phyloP scores from a whole-genome alignment of 2,113 vertebrate species.

The Nyctereutes procyonoides region DNA sequence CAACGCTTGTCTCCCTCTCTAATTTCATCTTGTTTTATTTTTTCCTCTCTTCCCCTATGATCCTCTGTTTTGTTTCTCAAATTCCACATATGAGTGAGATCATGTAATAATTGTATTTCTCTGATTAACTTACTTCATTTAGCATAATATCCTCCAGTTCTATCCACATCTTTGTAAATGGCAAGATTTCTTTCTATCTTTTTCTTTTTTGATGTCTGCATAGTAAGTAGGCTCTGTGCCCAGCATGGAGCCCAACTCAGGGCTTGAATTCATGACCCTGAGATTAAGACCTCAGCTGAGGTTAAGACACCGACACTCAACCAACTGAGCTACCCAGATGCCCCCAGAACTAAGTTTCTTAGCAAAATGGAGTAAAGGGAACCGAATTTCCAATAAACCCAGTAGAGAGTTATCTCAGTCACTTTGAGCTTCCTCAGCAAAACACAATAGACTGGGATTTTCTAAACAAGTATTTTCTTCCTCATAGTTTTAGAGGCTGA shows the following conservation, averaged over 20 bases:
- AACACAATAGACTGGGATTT: not conserved
- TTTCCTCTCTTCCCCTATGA: too few species aligned
- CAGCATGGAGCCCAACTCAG: not conserved
- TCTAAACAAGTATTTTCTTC: not conserved
- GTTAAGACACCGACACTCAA: not conserved
- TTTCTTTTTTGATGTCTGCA: too few species aligned
- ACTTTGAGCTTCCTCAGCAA: not conserved
- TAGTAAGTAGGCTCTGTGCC: not conserved
- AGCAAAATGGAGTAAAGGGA: not conserved
- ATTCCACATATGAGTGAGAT: too few species aligned
- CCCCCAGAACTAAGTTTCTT: not conserved
- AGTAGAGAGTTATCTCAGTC: not conserved
- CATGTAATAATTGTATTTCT: too few species aligned
- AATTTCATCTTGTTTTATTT: too few species aligned
- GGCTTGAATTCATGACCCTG: not conserved
- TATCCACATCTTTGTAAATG: too few species aligned
- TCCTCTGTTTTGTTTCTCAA: too few species aligned
- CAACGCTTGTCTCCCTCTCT: too few species aligned
- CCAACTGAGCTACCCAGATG: not conserved
- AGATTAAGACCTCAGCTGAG: not conserved
- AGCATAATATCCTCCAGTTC: too few species aligned
- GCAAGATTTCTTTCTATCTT: too few species aligned
- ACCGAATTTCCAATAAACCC: not conserved
- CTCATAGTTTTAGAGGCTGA: not conserved
- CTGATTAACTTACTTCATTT: too few species aligned